These are phyloP conservation scores for Porites evermanni DNA, from an alignment of 92 coral and sea anemone genomes.

Conservation along the genomic window DNA sequence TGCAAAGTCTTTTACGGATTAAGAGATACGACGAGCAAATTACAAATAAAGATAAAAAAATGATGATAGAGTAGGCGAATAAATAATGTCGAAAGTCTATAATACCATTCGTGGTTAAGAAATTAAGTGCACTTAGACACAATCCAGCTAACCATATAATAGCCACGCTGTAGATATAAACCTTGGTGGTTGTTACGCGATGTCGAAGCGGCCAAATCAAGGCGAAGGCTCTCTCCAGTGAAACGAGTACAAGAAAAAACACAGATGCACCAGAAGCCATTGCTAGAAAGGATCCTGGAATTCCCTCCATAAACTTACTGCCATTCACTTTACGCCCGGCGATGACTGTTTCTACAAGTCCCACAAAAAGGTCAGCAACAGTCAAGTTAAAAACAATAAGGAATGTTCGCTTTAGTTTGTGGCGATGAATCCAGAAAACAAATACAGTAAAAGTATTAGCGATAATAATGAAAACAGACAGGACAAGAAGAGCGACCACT, in stretches of 20 bases:
- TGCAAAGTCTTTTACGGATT: not conserved
- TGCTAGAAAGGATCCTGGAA: not conserved
- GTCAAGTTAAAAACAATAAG: conserved; percentile 12
- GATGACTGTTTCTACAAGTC: not conserved
- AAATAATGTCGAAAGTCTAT: not conserved
- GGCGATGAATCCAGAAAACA: not conserved
- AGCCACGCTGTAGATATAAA: not conserved
- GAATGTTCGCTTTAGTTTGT: conserved; percentile 3
- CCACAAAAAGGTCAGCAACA: conserved; percentile 8
- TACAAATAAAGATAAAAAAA: not conserved
- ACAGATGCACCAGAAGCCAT: not conserved
- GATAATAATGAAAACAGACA: not conserved
- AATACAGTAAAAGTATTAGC: not conserved
- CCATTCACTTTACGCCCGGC: not conserved
- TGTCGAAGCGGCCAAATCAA: not conserved
- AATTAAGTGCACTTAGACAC: not conserved
- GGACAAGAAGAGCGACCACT: not conserved
- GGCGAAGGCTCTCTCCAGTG: not conserved
- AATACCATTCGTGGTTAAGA: not conserved
- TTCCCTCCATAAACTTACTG: not conserved
- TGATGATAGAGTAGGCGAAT: not conserved
- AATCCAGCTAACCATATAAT: not conserved
- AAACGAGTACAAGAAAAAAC: not conserved
- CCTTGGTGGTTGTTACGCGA: not conserved
- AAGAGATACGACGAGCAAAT: not conserved